Percentiles rank a stretch among this genome's conserved stretches.
Conservation (phyloP, 2,797 vertebrate genomes). For the Enteromius unitaeniatus region DNA sequence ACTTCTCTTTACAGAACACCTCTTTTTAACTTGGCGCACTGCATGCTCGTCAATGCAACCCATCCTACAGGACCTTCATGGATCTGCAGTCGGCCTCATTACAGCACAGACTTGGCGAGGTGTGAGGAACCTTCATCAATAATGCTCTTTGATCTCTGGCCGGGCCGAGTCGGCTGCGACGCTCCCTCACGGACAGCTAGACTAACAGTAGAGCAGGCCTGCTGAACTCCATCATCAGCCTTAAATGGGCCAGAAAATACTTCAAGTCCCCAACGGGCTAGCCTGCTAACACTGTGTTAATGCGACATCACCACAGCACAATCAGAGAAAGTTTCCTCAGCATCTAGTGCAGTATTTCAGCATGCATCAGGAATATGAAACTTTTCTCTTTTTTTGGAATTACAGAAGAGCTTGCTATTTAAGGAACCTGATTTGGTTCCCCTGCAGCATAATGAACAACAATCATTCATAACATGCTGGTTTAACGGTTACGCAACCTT, state of each 20-base stretch:
- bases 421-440: conserved; percentile 27
- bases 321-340: conserved; percentile 26
- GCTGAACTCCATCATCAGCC: conserved; percentile 7
- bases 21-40: not conserved
- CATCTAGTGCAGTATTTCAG: not conserved
- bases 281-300: conserved; percentile 33
- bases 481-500: conserved; percentile 34
- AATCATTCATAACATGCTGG: conserved; percentile 46
- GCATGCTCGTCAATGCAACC: not conserved
- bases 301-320: not conserved
- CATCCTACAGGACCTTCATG: conserved; percentile 18
- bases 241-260: conserved; percentile 40
- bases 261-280: conserved; percentile 5
- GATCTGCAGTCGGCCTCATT: conserved; percentile 41
- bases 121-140: conserved; percentile 44
- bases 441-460: conserved; percentile 41
- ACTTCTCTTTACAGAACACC: not conserved
- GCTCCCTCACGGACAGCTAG: conserved; percentile 3
- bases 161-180: not conserved
- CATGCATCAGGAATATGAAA: conserved; percentile 5
- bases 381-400: conserved; percentile 25
- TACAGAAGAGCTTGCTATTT: conserved; percentile 40
- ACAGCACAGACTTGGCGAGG: conserved; percentile 21
- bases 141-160: conserved; percentile 54
- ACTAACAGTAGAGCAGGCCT: not conserved